These are phyloP conservation scores for Xanthia icteritia DNA, from an alignment of 2,888 invertebrate species.

Conservation along the genomic window DNA sequence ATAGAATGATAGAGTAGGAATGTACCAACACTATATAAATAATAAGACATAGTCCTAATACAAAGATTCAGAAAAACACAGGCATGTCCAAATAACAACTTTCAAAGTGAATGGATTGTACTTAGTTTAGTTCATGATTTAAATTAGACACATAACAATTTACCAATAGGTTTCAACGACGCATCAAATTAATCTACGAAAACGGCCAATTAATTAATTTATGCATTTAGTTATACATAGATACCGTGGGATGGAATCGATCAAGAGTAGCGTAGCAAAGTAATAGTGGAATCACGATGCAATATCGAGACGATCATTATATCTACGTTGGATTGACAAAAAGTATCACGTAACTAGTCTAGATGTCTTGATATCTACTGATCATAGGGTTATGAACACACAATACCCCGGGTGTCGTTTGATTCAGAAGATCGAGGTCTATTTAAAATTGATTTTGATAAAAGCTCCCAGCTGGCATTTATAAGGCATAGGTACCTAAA, in stretches of 20 bases:
- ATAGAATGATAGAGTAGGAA: neutral
- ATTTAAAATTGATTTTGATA: neutral
- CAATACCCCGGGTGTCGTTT: neutral
- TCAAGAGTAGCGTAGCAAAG: neutral
- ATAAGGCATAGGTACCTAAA: neutral
- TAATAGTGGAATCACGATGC: constrained; percentile 20
- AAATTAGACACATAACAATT: neutral
- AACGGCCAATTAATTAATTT: neutral
- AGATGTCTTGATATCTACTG: neutral
- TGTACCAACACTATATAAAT: neutral
- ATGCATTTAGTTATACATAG: neutral
- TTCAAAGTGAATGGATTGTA: neutral
- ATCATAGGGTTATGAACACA: neutral
- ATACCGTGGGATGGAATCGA: constrained; percentile 1
- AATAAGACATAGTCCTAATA: neutral
- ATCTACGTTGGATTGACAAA: constrained; percentile 16
- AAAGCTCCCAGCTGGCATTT: neutral
- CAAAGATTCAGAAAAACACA: neutral
- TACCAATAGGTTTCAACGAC: neutral
- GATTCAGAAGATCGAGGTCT: neutral
- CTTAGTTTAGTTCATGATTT: neutral
- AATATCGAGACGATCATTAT: neutral
- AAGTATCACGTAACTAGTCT: constrained; percentile 5
- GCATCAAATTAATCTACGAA: neutral
- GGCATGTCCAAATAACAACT: neutral